Base-by-base conservation (phyloP, 2,113 vertebrate species). In the Eptatretus burgeri region DNA sequence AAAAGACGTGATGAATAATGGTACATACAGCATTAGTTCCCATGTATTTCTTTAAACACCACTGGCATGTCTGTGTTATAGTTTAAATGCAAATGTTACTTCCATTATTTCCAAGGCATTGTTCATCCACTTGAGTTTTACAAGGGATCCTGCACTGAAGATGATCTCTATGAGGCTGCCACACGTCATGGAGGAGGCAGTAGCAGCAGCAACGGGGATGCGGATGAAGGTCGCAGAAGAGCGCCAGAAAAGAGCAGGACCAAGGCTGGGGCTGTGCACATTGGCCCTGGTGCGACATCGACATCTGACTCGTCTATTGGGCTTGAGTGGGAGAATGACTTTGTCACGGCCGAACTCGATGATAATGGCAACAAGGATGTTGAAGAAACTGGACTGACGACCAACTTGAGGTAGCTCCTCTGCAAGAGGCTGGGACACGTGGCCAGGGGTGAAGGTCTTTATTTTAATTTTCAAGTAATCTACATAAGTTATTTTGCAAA, bases 301-400 rank as follows among this genome's bases (percentile, higher is more conserved):
- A 75, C 85, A 65, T 93, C 88, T 0, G 91, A 96, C 2, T 88
- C 94, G 49, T 96, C 87, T 56, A 82, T 78, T 0, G 84, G 82
- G 1, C 74, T 95, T 63, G 91, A 98, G 73, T 98, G 91, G 91
- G 91, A 98, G 73, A 89, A 83, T 12, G 91, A 98, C 70, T 95
- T 98, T 66, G 82, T 93, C 17, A 82, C 82, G 11, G 82, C 81
- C 0, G 81, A 79, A 52, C 68, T 78, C 64, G 87, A 93, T 27
- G 84, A 87, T 19, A 78, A 74, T 1, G 79, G 77, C 66, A 86
- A 91, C 73, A 76, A 63, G 76, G 78, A 16, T 77, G 70, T 70
- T 77, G 83, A 63, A 76, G 83, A 20, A 68, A 71, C 68, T 85
- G 83, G 63, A 83, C 85, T 3, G 87, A 86, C 67, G 81, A 85